A percentile compares a stretch with the other conserved stretches of the same genome.
These are phyloP conservation scores for Choristoneura rosaceana DNA, from an alignment of 2,888 invertebrate species.

Conservation along the genomic window DNA sequence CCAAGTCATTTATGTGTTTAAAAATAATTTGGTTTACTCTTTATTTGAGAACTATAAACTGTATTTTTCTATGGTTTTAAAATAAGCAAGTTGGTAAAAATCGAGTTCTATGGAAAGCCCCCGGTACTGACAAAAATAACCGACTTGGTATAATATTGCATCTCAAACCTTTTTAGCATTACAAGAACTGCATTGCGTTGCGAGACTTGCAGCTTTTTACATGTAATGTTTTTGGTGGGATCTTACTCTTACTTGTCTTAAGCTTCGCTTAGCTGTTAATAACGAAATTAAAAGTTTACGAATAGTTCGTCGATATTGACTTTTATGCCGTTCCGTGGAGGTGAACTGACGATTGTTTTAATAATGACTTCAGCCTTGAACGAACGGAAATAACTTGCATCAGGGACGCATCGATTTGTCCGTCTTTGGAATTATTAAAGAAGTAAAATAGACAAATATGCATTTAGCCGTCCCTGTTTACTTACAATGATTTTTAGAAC, in stretches of 20 bases:
- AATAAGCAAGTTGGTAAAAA: too few relatives aligned
- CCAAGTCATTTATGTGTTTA: too few relatives aligned
- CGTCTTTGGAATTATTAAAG: constrained; percentile 62
- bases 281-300: constrained; percentile 36
- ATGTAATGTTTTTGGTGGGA: too few relatives aligned
- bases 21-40: too few relatives aligned
- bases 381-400: constrained; percentile 77
- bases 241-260: background rate
- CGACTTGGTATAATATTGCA: too few relatives aligned
- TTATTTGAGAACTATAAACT: too few relatives aligned
- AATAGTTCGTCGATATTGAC: constrained; percentile 32
- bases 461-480: constrained; percentile 46
- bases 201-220: too few relatives aligned
- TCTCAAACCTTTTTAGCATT: too few relatives aligned
- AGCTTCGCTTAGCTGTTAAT: constrained; percentile 21
- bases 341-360: constrained; percentile 53
- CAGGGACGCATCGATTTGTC: constrained; percentile 76
- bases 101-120: too few relatives aligned
- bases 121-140: too few relatives aligned
- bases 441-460: constrained; percentile 44
- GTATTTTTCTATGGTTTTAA: too few relatives aligned
- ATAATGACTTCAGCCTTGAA: constrained; percentile 71
- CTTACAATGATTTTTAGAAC: background rate
- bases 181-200: too few relatives aligned
- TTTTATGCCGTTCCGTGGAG: constrained; percentile 27